Base-by-base conservation (phyloP, 2,797 vertebrate genomes). In the Astyanax mexicanus region DNA sequence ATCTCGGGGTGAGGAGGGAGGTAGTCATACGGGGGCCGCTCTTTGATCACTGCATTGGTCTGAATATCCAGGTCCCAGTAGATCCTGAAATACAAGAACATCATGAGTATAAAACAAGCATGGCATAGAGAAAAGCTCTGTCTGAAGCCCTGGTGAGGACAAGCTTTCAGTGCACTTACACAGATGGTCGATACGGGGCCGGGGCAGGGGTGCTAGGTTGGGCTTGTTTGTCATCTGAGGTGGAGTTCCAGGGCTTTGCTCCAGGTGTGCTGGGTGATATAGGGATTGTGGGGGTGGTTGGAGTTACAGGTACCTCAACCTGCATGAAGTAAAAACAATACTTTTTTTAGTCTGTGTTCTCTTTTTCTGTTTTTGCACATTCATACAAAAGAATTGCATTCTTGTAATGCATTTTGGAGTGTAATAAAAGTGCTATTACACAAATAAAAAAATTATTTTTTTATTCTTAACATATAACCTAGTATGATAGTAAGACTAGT, bases 51-150 rank as follows among this genome's bases (percentile, higher is more conserved):
- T 0, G 96, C 96, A 0, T 98, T 99, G 54, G 96, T 98, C 90
- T 96, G 98, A 62, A 98, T 84, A 29, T 99, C 98, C 90, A 99
- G 91, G 80, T 99, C 97, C 98, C 98, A 99, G 85, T 98, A 99
- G 7, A 98, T 92, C 67, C 98, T 99, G 78, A 8, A 58, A 71
- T 57, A 32, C 66, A 49, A 38, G 11, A 2, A 42, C 61, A 38
- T 32, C 21, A n/a, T 2, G 17, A 42, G 13, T 27, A 21, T 13
- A 8, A 21, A 3, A n/a, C n/a, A 4, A 68, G 45, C n/a, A 19
- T 25, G 2, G 21, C 27, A 47, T 38, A 42, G 5, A 62, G 3
- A 32, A 21, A 21, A 54, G 0, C 13, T 13, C 17, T 29, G 3
- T 17, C 11, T n/a, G 32, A 6, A 66, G 19, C 7, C 21, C 21